phyloP scores from a whole-genome alignment of 2,113 vertebrate species.

The Todiramphus saurophagus region DNA sequence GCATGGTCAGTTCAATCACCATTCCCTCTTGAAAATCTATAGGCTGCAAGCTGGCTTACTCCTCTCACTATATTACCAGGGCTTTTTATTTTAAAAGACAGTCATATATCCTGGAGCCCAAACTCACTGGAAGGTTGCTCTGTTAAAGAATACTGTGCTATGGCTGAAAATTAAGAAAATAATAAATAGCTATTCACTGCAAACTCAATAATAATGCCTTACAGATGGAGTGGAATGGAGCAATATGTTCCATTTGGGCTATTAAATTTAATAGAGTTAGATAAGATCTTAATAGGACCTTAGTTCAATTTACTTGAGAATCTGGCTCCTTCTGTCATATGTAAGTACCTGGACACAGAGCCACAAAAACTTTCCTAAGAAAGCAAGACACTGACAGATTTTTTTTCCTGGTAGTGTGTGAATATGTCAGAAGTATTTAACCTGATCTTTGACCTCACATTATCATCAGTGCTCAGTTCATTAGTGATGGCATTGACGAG shows the following conservation, averaged over 20 bases:
- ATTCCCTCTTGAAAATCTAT: not conserved
- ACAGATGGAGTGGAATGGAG: not conserved
- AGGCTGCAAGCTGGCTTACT: not conserved
- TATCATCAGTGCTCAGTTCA: not conserved
- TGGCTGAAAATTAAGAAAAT: not conserved
- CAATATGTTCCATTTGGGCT: not conserved
- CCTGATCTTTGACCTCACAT: not conserved
- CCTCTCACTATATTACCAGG: not conserved
- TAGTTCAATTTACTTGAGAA: not conserved
- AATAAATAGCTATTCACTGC: not conserved
- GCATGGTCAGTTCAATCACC: not conserved
- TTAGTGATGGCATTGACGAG: not conserved
- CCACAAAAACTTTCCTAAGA: not conserved
- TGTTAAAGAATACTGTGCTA: not conserved
- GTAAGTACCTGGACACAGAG: not conserved
- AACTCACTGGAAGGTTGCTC: not conserved
- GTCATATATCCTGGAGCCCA: not conserved
- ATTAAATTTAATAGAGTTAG: not conserved
- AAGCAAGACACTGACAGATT: not conserved
- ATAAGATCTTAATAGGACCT: not conserved
- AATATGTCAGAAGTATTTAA: accelerated
- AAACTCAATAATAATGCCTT: not conserved
- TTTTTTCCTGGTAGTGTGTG: not conserved
- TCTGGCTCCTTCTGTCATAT: not conserved
- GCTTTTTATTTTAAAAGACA: not conserved